Percentiles rank a stretch among this genome's conserved stretches.
phyloP scores from a whole-genome alignment of 2,888 invertebrate species.

The Hydraecia micacea region DNA sequence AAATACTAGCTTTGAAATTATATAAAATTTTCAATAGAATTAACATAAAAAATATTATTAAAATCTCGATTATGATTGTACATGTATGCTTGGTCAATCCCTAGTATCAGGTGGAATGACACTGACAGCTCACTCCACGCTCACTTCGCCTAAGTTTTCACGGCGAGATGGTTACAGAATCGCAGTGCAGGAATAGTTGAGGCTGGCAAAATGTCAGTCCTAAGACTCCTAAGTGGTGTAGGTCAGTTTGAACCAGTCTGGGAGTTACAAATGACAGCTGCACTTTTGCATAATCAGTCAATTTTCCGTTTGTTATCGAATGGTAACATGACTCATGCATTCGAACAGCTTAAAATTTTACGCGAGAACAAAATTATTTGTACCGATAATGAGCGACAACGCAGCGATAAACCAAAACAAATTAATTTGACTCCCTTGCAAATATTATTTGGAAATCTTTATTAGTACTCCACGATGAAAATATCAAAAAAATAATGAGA shows the following conservation, averaged over 20 bases:
- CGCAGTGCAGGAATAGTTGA: not conserved
- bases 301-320: not conserved
- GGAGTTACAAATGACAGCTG: not conserved
- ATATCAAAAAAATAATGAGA: conserved; percentile 10
- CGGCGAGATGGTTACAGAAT: no score
- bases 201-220: not conserved
- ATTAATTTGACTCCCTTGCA: conserved; percentile 13
- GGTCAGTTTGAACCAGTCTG: not conserved
- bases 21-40: no score
- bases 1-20: no score
- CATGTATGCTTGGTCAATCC: no score
- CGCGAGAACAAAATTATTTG: not conserved
- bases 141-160: no score
- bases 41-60: no score
- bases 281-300: not conserved
- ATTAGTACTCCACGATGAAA: conserved; percentile 14
- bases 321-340: not conserved
- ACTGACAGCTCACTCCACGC: no score
- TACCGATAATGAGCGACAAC: conserved; percentile 4
- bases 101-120: no score
- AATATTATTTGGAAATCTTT: conserved; percentile 17
- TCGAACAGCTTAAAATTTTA: not conserved
- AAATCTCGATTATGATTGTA: no score
- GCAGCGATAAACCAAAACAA: conserved; percentile 16
- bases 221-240: not conserved